A percentile compares a stretch with the other conserved stretches of the same genome.
phyloP scores from a whole-genome alignment of 2,113 vertebrate genomes.

The Toxotes jaculatrix region DNA sequence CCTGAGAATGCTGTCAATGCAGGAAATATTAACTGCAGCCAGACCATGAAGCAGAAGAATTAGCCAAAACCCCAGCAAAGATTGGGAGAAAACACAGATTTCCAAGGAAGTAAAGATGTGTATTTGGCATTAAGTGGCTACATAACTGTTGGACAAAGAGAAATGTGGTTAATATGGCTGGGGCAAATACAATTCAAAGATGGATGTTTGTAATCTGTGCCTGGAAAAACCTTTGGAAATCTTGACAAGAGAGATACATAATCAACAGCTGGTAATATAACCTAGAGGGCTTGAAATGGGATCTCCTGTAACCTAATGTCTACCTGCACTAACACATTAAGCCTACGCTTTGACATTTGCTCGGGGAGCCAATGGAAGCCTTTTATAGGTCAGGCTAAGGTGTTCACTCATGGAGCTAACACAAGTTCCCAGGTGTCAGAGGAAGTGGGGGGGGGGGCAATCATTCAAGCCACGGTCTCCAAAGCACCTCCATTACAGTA shows the following conservation, averaged over 20 bases:
- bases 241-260: conserved; percentile 46
- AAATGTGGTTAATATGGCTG: conserved; percentile 75
- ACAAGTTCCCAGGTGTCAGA: conserved; percentile 66
- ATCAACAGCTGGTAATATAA: conserved; percentile 50
- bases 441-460: conserved; percentile 11
- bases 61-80: conserved; percentile 36
- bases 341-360: conserved; percentile 66
- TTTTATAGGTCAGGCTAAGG: conserved; percentile 73
- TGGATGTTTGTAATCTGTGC: conserved; percentile 72
- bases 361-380: conserved; percentile 42
- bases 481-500: conserved; percentile 70
- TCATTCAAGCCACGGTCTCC: conserved; percentile 60
- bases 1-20: conserved; percentile 36
- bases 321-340: conserved; percentile 54
- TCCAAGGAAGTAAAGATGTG: conserved; percentile 1
- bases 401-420: conserved; percentile 77
- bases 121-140: conserved; percentile 49
- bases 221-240: conserved; percentile 55
- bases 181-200: conserved; percentile 76
- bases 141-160: conserved; percentile 54
- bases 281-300: conserved; percentile 33
- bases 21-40: conserved; percentile 27
- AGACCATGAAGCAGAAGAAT: conserved; percentile 40
- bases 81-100: conserved; percentile 34
- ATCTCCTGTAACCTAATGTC: conserved; percentile 56